Conservation (phyloP, 2,113 vertebrate genomes). For the Silurus meridionalis region DNA sequence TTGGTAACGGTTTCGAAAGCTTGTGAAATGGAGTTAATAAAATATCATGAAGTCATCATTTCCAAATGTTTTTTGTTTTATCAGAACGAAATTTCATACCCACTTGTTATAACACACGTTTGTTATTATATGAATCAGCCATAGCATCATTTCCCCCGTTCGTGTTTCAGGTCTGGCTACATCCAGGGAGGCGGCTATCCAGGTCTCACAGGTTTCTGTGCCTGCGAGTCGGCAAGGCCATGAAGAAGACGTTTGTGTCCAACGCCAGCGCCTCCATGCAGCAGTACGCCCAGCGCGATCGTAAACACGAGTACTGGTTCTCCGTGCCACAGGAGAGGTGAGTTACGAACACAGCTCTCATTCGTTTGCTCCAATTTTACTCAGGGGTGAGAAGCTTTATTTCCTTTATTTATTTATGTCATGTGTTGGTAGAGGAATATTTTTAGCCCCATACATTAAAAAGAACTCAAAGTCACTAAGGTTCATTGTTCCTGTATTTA, state of each 20-base stretch:
- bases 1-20: background rate
- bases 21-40: background rate
- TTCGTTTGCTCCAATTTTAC: conserved; percentile 3
- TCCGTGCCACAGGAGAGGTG: conserved; percentile 97
- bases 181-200: conserved; percentile 78
- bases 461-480: background rate
- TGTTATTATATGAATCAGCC: background rate
- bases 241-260: conserved; percentile 98
- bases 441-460: background rate
- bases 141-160: background rate
- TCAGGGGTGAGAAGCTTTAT: background rate
- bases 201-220: conserved; percentile 88
- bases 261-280: conserved; percentile 97
- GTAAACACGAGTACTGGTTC: conserved; percentile 98
- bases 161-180: conserved; percentile 63
- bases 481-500: background rate
- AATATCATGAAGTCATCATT: background rate
- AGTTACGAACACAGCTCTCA: conserved; percentile 48
- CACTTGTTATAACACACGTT: background rate
- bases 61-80: background rate
- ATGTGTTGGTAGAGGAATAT: background rate
- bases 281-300: conserved; percentile 95
- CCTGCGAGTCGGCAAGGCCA: conserved; percentile 94
- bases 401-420: background rate
- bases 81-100: background rate